These are phyloP conservation scores for Arothron firmamentum DNA, from an alignment of 2,113 vertebrate genomes.

Conservation along the genomic window DNA sequence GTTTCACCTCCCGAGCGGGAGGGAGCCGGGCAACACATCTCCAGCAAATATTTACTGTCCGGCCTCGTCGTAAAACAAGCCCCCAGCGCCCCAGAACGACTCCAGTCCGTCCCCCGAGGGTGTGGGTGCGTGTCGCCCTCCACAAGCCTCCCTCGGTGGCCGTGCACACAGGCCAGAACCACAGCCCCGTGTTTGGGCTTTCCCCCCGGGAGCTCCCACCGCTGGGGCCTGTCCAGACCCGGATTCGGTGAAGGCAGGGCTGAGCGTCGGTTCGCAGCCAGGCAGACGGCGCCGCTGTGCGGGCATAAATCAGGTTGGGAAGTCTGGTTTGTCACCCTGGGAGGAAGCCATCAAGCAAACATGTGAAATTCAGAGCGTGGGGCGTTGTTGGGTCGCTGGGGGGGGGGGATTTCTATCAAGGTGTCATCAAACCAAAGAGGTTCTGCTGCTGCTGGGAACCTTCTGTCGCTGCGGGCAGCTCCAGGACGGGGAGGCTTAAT, in stretches of 20 bases:
- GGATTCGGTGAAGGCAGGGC: conserved; percentile 2
- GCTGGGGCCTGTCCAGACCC: conserved; percentile 29
- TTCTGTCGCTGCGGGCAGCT: conserved; percentile 17
- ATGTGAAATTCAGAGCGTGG: neutral
- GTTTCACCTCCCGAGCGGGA: conserved; percentile 20
- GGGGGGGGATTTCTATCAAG: too few species aligned
- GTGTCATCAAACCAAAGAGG: too few species aligned
- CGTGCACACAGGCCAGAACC: conserved; percentile 50
- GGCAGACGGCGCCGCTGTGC: neutral
- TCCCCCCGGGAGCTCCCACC: conserved; percentile 28
- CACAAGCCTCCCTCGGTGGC: conserved; percentile 51
- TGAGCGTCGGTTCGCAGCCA: neutral
- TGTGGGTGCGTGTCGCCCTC: conserved; percentile 60
- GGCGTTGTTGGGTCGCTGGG: too few species aligned
- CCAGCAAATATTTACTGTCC: conserved; percentile 32
- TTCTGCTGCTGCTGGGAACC: conserved; percentile 3
- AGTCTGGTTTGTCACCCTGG: conserved; percentile 20
- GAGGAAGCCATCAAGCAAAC: conserved; percentile 24
- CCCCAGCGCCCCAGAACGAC: conserved; percentile 65
- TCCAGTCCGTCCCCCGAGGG: conserved; percentile 56
- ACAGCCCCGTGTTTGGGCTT: conserved; percentile 34
- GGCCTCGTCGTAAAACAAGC: conserved; percentile 63
- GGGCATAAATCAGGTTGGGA: conserved; percentile 23
- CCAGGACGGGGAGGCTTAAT: conserved; percentile 19
- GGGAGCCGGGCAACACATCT: conserved; percentile 53